Base-by-base conservation (phyloP, 1,140 invertebrate genomes). In the Drosophila suzukii region DNA sequence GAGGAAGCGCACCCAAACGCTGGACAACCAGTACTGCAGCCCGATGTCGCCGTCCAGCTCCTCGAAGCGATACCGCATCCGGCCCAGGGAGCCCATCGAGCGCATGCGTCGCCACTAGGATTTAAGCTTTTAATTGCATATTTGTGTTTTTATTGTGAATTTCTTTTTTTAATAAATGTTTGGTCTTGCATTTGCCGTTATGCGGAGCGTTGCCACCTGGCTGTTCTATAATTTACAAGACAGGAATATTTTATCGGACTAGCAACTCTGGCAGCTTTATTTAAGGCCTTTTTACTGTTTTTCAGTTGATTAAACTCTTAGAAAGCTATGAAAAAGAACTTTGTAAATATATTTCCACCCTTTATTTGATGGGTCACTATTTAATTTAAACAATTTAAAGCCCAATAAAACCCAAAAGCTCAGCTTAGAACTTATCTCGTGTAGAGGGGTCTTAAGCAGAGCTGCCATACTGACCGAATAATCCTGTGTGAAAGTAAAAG, bases 41-140 rank as follows among this genome's bases (percentile, higher is more conserved):
- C 59, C 50, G 13, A 5, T 70, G 62, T 83, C 84, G 27, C 80
- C 84, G 4, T 51, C 68, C 7, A 81, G 67, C 13, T 88, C 83
- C 3, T 85, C 90, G 1, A 91, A 91, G 46, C 81, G 90, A 32
- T 76, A 91, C n/a, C 90, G 90, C 36, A 91, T 91, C 17, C 86
- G 91, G 15, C 38, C 70, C 36, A 81, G 90, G 10, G 83, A 90
- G 24, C 90, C 90, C 6, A 77, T 91, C 24, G 90, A 90, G 32
- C 90, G 90, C 6, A 85, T 90, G 90, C 90, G 85, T 6, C 61
- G 67, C 20, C 73, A 51, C 34, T 74, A 76, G 34, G n/a, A 15
- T 17, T 24, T 65, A 66, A 6, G 39, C 6, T 11, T 49, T 74
- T 15, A 47, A 43, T 30, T 59, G 15, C 4, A 36, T 17, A 56